Evolutionary conservation across 2,888 invertebrate species (phyloP), one percentile per base, ranked within the genome.

Genomic region (Drosophila setosimentum): DNA sequence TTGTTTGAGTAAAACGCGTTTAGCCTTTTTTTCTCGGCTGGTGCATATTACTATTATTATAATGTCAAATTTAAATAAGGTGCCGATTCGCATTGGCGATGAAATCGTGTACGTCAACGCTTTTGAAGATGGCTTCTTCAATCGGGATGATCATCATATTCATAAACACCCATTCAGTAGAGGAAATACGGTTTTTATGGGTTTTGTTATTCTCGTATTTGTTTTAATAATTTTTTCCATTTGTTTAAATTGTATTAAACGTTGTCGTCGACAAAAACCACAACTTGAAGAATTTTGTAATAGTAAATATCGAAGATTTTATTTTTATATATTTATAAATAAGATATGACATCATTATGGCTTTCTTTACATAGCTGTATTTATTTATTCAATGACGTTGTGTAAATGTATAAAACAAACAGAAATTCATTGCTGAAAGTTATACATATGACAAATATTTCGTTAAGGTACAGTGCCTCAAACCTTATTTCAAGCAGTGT

Each of bases 251-350:
- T 60, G 10, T 27, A 18, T 0, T 1, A 65, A 42, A n/a, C 21
- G 48, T 3, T 37, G 48, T 18, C 33, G 27, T 13, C 21, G 54
- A 29, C 3, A 27, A 11, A 10, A 21, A 4, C 13, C 27, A 4
- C 13, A 21, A 33, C 16, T 4, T 24, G 42, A 10, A 10, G 57
- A 24, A 27, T 48, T 13, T n/a, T 2, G 1, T 29, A 42, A 57
- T 50, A 7, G 64, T 71, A 65, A 72, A 62, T 69, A 69, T 60
- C 24, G 0, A 51, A 21, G n/a, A 30, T 33, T 21, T 21, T 21
- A 42, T 42, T 21, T 42, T 21, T 2, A 16, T 6, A 42, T 42
- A 11, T n/a, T 11, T 42, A 21, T 11, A 11, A 42, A 42, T 11
- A 21, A 42, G 42, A 21, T 21, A 5, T 2, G 11, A 42, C 11